phyloP scores from a whole-genome alignment of 2,888 invertebrate genomes.

The Teleogryllus oceanicus region DNA sequence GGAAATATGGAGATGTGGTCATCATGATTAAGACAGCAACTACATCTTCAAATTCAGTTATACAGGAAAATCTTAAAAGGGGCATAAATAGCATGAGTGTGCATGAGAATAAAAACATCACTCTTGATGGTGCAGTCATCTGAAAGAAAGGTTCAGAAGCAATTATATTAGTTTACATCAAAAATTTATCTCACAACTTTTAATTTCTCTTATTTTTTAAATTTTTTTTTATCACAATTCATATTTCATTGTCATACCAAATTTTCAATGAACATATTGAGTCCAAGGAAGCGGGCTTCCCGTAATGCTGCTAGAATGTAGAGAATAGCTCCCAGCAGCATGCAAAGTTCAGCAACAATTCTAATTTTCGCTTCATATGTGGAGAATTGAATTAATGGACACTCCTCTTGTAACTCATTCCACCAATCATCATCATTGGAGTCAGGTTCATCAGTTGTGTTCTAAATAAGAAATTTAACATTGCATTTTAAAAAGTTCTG shows the following conservation, averaged over 20 bases:
- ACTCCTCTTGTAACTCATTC: constrained; percentile 67
- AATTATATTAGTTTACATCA: neutral
- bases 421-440: constrained; percentile 58
- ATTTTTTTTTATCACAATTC: neutral
- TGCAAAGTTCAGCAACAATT: constrained; percentile 70
- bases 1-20: constrained; percentile 92
- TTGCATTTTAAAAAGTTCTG: neutral
- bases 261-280: constrained; percentile 92
- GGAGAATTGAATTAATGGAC: constrained; percentile 64
- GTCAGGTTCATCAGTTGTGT: constrained; percentile 45
- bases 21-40: constrained; percentile 91
- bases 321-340: constrained; percentile 77
- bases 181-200: neutral
- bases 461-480: neutral
- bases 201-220: neutral
- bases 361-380: constrained; percentile 63
- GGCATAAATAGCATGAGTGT: constrained; percentile 82
- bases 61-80: constrained; percentile 77
- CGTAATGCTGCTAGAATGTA: constrained; percentile 81
- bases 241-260: constrained; percentile 56
- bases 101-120: constrained; percentile 93
- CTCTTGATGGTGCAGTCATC: constrained; percentile 85
- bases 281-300: constrained; percentile 87
- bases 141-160: constrained; percentile 46
- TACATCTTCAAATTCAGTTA: constrained; percentile 84